phyloP scores from a whole-genome alignment of 2,888 invertebrate species.

The Phortica okadai region DNA sequence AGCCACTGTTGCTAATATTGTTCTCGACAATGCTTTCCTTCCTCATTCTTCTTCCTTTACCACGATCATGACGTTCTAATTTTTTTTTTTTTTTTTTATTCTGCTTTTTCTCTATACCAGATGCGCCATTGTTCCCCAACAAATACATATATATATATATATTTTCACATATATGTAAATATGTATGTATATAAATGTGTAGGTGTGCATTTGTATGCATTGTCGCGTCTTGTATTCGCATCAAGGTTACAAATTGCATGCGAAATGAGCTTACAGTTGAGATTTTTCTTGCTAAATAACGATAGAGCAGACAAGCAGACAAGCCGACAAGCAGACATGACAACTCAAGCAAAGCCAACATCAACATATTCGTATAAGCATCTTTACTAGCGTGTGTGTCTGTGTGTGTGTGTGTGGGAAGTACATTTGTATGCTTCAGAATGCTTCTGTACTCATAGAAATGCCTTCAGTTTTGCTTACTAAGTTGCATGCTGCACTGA shows the following conservation, averaged over 20 bases:
- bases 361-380: not conserved
- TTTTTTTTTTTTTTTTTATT: not conserved
- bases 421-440: too few relatives aligned
- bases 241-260: slow-evolving; percentile 63
- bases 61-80: too few relatives aligned
- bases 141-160: not conserved
- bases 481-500: too few relatives aligned
- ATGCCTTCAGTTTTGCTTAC: too few relatives aligned
- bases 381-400: too few relatives aligned
- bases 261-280: slow-evolving; percentile 62
- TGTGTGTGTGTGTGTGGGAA: too few relatives aligned
- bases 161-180: not conserved
- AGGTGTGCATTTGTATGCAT: not conserved
- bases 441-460: too few relatives aligned
- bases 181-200: not conserved
- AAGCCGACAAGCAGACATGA: not conserved
- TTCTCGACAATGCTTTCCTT: not conserved
- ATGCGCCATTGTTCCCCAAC: not conserved
- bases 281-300: slow-evolving; percentile 34
- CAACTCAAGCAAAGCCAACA: not conserved
- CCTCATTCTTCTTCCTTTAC: too few relatives aligned
- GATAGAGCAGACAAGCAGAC: slow-evolving; percentile 10
- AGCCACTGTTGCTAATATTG: slow-evolving; percentile 18
- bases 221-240: slow-evolving; percentile 38
- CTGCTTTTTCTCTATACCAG: not conserved